Percentiles rank a stretch among this genome's conserved stretches.
Conservation (phyloP, 2,888 invertebrate genomes). For the Ophion obscuratus region DNA sequence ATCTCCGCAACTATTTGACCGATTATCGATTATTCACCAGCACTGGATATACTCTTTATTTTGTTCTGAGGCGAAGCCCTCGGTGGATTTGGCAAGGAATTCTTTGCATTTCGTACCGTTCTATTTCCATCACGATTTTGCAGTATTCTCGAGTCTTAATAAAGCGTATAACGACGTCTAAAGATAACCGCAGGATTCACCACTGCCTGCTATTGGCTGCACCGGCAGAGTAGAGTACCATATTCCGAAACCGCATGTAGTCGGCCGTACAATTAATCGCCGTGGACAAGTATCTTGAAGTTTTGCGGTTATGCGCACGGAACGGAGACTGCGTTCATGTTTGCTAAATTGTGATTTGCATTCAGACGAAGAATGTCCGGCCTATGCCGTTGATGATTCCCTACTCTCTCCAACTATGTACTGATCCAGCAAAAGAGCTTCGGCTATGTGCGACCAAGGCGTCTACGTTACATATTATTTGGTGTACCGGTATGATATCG, state of each 20-base stretch:
- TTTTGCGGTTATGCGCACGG: slow-evolving; percentile 43
- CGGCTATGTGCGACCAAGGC: too few relatives aligned
- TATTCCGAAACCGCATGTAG: slow-evolving; percentile 29
- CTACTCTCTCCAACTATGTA: background rate
- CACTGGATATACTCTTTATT: background rate
- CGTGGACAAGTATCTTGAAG: slow-evolving; percentile 48
- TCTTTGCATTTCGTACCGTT: background rate
- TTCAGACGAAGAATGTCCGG: background rate
- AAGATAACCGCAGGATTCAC: slow-evolving; percentile 1
- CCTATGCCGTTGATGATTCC: background rate
- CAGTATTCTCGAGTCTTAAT: slow-evolving; percentile 16
- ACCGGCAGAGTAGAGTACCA: background rate
- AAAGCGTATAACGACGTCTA: background rate
- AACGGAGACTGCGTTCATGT: background rate
- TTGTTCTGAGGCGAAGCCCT: background rate
- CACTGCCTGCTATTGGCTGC: background rate
- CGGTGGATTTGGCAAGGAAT: background rate
- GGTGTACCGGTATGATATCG: too few relatives aligned
- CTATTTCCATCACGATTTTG: slow-evolving; percentile 39
- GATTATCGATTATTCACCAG: background rate
- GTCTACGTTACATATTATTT: too few relatives aligned
- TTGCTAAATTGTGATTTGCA: background rate
- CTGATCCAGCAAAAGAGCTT: background rate
- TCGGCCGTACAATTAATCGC: slow-evolving; percentile 36
- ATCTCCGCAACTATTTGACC: background rate